Evolutionary conservation across 2,888 invertebrate species (phyloP), one percentile per base, ranked within the genome.

Genomic region (Melinaea marsaeus): DNA sequence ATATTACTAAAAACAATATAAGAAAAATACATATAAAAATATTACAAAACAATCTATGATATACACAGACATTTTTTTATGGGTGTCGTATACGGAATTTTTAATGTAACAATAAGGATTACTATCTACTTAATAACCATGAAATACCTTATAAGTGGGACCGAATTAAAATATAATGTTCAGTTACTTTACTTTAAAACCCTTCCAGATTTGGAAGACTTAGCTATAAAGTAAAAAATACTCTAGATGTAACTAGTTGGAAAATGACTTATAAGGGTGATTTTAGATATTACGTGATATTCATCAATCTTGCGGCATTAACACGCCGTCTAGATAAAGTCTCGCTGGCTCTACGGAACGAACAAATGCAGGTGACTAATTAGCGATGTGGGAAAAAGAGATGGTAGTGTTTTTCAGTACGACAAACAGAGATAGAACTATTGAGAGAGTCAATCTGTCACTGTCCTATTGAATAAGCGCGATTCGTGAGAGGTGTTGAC

Each of bases 341-440:
- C 82, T 73, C 75, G 72, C 72, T 74, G 68, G 69, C 73, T 79
- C 81, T 85, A 84, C 81, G 81, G 83, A 84, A 84, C 81, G 81
- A 83, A 85, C 83, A 85, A 87, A 88, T 89, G 86, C 88, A 88
- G 86, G 88, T 86, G 75, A 78, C 84, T 89, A 88, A 89, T 89
- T 89, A 86, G 82, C 77, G 67, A 71, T 70, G 65, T 56, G 80
- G 61, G 69, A 32, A 76, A 85, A 67, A 57, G 78, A 74, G 81
- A 81, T 45, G 68, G 67, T 60, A 54, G 71, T 55, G 59, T 7
- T 48, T 58, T 58, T 51, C 35, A 7, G 58, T 60, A 56, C 6
- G 77, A 71, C 63, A 75, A 78, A 86, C 66, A 71, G 73, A 71
- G 84, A 87, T 46, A 68, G 65, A 65, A 61, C 32, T 51, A 51